Evolutionary conservation across 2,888 invertebrate species (phyloP), one percentile per base, ranked within the genome.

Genomic region (Pinctada fucata): DNA sequence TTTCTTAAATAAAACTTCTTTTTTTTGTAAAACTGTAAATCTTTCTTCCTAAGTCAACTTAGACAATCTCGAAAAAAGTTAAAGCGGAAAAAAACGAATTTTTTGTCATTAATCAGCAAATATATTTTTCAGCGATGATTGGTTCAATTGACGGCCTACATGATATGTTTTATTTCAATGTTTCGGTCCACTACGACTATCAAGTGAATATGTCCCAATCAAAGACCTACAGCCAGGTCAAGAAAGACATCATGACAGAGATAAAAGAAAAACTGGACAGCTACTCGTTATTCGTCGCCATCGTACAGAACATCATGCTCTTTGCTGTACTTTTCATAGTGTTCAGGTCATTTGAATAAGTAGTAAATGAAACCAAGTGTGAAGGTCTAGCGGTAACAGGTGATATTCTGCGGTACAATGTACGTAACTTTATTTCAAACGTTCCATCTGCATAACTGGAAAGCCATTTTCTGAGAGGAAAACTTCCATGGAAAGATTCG

Each of bases 101-200:
- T 31, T 31, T 31, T 31, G 31, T 31, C 31, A 63, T 66, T 3
- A 1, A 47, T 70, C 2, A 65, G 48, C 47, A 49, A 49, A 67
- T 65, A 47, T 77, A 52, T 72, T 49, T 78, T 82, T 6, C 76
- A 87, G 86, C 85, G 49, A 49, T 81, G 2, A 49, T 73, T 3
- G 48, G 31, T 5, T 82, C 79, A 2, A 49, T 84, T 2, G 76
- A 78, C 8, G 72, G 74, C n/a, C 82, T 90, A 1, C 68, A 85
- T 31, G 87, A 86, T 2, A 89, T 90, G 89, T 91, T 91, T 77
- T 89, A 89, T 79, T 90, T 91, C 79, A 88, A 89, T 72, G 88
- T 91, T 0, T 84, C 86, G 3, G 79, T 91, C 58, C 77, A 85
- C 68, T 88, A 90, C 77, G 77, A 86, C 8, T 91, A 86, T 78